Base-by-base conservation (phyloP, 2,888 invertebrate genomes). In the Meandrusa payeni region DNA sequence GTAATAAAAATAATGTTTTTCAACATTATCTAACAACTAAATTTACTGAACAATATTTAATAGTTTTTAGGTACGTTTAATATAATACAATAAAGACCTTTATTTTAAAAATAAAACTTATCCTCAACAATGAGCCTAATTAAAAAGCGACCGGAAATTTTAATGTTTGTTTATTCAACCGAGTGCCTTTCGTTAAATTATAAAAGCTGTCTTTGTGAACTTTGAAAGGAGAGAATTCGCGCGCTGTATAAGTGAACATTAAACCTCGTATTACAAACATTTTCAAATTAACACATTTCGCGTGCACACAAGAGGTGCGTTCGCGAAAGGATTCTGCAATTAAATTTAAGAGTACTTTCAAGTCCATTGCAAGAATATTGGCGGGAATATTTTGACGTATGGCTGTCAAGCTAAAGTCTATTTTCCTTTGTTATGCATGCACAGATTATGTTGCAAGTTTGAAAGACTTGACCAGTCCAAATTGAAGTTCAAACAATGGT, bases 231-330 rank as follows among this genome's bases (percentile, higher is more conserved):
- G 60, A 40, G 67, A 69, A 72, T 72, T 70, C 69, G 78, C 77
- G 69, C 69, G 63, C 75, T 73, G 69, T 80, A 79, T 77, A 75
- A 56, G 73, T 58, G 63, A 58, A 60, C 54, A 69, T 67, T 69
- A 70, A 66, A 69, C 64, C 59, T 58, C 44, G 57, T 58, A 67
- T 66, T 61, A 57, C 67, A 63, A 69, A 68, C 65, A 59, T 65
- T 61, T 57, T 64, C 63, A 71, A 79, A 81, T 83, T 85, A 85
- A 73, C 83, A 82, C 83, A 65, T 78, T 75, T 72, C 58, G 72
- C 72, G 68, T 63, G 64, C 62, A 72, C 71, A 76, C 69, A 69
- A 61, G 54, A 54, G 62, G 58, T 62, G 70, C 64, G 62, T 60
- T 57, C 59, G 61, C 58, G 65, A 60, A 44, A 49, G 56, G 62